phyloP scores from a whole-genome alignment of 1,140 invertebrate species.

The Dryas iulia region DNA sequence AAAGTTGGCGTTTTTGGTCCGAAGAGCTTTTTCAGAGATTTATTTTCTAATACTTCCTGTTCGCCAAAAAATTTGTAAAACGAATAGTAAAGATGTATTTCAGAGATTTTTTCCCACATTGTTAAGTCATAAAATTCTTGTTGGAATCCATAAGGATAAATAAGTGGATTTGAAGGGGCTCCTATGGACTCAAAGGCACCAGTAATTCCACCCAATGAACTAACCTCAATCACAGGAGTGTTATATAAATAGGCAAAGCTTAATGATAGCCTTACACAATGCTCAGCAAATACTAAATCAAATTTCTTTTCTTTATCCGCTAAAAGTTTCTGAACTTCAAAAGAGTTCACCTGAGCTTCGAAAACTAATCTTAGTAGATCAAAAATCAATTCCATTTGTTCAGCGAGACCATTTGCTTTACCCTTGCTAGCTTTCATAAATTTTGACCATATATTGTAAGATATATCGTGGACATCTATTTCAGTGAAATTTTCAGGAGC shows the following conservation, averaged over 20 bases:
- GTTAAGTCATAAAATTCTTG: conserved; percentile 16
- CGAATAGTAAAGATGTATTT: conserved; percentile 28
- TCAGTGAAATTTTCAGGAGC: conserved; percentile 22
- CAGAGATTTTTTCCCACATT: conserved; percentile 47
- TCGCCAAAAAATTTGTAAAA: not conserved
- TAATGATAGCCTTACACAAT: conserved; percentile 27
- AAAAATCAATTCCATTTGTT: conserved; percentile 1
- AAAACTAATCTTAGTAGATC: conserved; percentile 14
- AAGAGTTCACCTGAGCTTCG: conserved; percentile 30
- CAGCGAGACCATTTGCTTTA: not conserved
- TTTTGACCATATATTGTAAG: conserved; percentile 24
- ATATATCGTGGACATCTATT: conserved; percentile 20
- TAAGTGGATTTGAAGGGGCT: conserved; percentile 61
- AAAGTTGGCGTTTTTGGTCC: conserved; percentile 57
- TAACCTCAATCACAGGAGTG: conserved; percentile 56
- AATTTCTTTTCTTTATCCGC: conserved; percentile 37
- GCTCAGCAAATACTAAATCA: conserved; percentile 54
- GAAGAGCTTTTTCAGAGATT: conserved; percentile 59
- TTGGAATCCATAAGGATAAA: conserved; percentile 59
- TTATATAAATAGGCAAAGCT: conserved; percentile 56
- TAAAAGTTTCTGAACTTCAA: conserved; percentile 43
- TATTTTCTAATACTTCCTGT: conserved; percentile 39
- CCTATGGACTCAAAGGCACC: conserved; percentile 45
- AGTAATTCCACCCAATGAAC: conserved; percentile 37
- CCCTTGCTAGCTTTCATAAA: conserved; percentile 4